phyloP scores from a whole-genome alignment of 2,888 invertebrate genomes.

The Mesochorus sp. region DNA sequence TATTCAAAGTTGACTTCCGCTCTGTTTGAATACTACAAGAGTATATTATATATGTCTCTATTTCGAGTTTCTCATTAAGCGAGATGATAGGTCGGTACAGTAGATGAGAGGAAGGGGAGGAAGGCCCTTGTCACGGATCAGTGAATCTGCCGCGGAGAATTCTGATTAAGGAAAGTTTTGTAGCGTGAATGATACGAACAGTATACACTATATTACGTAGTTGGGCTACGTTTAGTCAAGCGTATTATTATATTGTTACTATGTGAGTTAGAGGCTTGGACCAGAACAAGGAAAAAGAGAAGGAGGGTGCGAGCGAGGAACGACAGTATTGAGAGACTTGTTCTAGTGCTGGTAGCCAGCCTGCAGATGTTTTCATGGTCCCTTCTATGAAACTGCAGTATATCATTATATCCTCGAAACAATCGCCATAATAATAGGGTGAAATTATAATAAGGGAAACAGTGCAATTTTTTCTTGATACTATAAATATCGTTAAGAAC shows the following conservation, averaged over 20 bases:
- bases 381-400: slow-evolving; percentile 20
- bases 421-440: slow-evolving; percentile 28
- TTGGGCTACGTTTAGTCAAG: slow-evolving; percentile 31
- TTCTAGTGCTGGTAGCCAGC: slow-evolving; percentile 36
- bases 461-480: too few relatives aligned
- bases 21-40: slow-evolving; percentile 15
- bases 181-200: slow-evolving; percentile 59
- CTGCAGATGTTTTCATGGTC: slow-evolving; percentile 41
- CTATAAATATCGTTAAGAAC: too few relatives aligned
- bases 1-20: slow-evolving; percentile 22
- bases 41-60: slow-evolving; percentile 28
- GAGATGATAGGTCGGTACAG: slow-evolving; percentile 22
- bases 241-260: slow-evolving; percentile 60
- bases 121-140: slow-evolving; percentile 60
- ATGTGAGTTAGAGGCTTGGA: slow-evolving; percentile 46
- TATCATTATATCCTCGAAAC: background rate
- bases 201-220: slow-evolving; percentile 45
- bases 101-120: background rate
- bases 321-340: slow-evolving; percentile 17
- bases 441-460: too few relatives aligned
- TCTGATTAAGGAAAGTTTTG: slow-evolving; percentile 64
- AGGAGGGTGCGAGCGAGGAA: slow-evolving; percentile 29
- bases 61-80: slow-evolving; percentile 61
- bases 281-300: slow-evolving; percentile 6
- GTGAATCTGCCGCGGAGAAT: slow-evolving; percentile 59